Conservation (phyloP, 2,888 invertebrate genomes). For the Argyresthia albistria region DNA sequence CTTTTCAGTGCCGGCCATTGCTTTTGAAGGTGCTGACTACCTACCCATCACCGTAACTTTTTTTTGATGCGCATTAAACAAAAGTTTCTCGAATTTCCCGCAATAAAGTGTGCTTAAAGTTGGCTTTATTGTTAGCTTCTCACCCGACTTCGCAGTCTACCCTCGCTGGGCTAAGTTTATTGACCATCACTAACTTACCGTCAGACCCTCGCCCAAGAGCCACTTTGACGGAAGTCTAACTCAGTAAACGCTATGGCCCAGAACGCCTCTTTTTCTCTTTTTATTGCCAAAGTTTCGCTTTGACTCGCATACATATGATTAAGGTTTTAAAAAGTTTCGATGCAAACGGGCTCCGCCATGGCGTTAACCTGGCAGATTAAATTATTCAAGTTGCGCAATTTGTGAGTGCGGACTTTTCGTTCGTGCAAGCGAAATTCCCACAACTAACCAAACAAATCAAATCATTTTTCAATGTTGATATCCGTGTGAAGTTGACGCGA, state of each 20-base stretch:
- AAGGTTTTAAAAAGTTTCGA: slow-evolving; percentile 1
- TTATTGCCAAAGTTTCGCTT: slow-evolving; percentile 58
- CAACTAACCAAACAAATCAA: no score
- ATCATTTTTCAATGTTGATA: no score
- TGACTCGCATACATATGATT: slow-evolving; percentile 33
- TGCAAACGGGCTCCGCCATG: neutral
- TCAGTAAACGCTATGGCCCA: slow-evolving; percentile 49
- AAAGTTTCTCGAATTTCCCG: slow-evolving; percentile 28
- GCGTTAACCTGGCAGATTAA: neutral
- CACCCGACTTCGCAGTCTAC: slow-evolving; percentile 9
- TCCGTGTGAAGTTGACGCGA: no score
- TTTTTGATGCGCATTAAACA: neutral
- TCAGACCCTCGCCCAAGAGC: slow-evolving; percentile 41
- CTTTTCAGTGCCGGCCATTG: neutral
- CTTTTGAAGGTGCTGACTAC: neutral
- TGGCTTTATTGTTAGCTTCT: slow-evolving; percentile 37
- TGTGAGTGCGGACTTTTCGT: no score
- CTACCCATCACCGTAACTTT: neutral
- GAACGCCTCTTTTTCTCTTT: slow-evolving; percentile 50
- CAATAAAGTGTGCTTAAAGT: slow-evolving; percentile 26
- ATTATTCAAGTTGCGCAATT: neutral
- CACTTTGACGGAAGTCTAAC: slow-evolving; percentile 57
- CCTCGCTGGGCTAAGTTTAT: slow-evolving; percentile 38
- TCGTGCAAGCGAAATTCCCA: no score
- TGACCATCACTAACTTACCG: slow-evolving; percentile 44